Evolutionary conservation across 2,113 vertebrate genomes (phyloP).

Genomic region (Sitta europaea): DNA sequence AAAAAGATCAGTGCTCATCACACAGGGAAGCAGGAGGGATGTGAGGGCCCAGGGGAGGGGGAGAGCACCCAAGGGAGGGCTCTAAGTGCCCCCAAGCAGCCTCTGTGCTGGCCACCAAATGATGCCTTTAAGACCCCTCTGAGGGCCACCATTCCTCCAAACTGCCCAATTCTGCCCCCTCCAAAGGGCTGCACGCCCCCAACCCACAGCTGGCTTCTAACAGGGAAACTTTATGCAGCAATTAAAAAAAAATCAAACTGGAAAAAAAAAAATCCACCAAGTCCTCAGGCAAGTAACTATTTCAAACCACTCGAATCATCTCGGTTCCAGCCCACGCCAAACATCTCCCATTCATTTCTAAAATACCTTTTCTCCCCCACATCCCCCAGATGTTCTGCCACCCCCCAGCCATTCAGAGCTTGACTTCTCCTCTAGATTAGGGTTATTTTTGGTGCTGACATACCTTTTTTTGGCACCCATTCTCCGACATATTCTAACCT

Average conservation of each 20-base stretch:
- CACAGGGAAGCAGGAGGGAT: not conserved
- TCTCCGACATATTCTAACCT: slow-evolving; percentile 53
- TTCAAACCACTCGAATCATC: not conserved
- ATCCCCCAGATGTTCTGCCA: not conserved
- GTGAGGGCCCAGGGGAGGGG: not conserved
- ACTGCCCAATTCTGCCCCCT: not conserved
- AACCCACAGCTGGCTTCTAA: not conserved
- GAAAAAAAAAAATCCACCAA: not conserved
- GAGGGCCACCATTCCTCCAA: not conserved
- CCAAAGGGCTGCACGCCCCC: not conserved
- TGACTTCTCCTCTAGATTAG: slow-evolving; percentile 25
- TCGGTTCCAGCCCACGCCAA: not conserved
- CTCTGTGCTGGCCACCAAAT: not conserved
- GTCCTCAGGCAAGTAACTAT: slow-evolving; percentile 19
- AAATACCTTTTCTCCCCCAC: slow-evolving; percentile 10
- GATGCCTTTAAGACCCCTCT: not conserved
- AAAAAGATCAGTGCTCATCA: slow-evolving; percentile 64
- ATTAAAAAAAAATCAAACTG: not conserved
- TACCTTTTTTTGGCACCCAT: slow-evolving; percentile 53
- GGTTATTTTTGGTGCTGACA: slow-evolving; percentile 63
- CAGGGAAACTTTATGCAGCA: not conserved
- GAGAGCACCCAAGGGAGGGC: not conserved
- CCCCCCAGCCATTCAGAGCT: not conserved
- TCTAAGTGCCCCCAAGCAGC: not conserved
- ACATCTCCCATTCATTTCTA: slow-evolving; percentile 3